Conservation (phyloP, 1,140 invertebrate species). For the Argopecten irradians region DNA sequence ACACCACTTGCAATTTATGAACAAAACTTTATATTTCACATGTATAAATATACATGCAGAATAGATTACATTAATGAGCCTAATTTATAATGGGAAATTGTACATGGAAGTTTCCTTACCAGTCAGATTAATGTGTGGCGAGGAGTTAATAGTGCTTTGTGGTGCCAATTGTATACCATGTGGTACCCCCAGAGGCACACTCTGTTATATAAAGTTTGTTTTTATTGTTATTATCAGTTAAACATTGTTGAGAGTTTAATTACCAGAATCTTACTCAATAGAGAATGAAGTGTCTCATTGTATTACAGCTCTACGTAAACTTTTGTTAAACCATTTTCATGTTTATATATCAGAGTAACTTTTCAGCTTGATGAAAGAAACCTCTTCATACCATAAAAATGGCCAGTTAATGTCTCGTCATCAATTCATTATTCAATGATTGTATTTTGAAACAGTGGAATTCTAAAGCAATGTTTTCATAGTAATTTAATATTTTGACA, state of each 20-base stretch:
- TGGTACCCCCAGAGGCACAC: background rate
- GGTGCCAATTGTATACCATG: background rate
- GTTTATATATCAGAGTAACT: background rate
- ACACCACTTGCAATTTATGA: background rate
- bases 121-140: background rate
- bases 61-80: background rate
- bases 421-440: background rate
- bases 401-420: slow-evolving; percentile 6
- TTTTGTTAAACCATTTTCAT: background rate
- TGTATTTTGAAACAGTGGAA: background rate
- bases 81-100: background rate
- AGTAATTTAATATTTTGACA: background rate
- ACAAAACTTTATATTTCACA: background rate
- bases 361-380: background rate
- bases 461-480: background rate
- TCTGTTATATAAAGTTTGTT: background rate
- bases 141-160: slow-evolving; percentile 3
- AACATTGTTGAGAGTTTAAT: background rate
- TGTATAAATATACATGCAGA: background rate
- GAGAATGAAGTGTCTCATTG: background rate
- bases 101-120: background rate
- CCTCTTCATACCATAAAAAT: background rate
- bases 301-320: background rate
- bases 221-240: background rate
- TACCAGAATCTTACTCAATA: background rate